Percentiles rank a stretch among this genome's conserved stretches.
Evolutionary conservation across 2,113 vertebrate genomes (phyloP).

Genomic region (Jaculus jaculus): DNA sequence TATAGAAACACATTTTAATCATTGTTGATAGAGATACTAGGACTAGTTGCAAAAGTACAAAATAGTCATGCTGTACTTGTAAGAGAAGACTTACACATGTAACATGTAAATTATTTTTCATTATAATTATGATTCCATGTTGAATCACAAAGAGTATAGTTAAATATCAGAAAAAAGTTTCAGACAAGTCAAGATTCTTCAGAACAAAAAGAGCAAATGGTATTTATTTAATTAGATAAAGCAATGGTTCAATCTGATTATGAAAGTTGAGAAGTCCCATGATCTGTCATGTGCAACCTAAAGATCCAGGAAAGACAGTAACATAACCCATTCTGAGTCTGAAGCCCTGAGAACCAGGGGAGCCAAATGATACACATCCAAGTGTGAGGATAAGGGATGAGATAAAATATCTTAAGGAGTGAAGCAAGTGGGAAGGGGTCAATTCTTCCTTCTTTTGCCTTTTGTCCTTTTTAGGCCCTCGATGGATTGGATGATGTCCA

Average conservation of each 20-base stretch:
- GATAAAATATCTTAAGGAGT: background rate
- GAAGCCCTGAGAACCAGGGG: background rate
- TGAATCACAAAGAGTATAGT: slow-evolving; percentile 26
- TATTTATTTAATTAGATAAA: background rate
- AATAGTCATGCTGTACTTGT: too few relatives aligned
- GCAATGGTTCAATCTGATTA: background rate
- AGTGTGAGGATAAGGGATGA: background rate
- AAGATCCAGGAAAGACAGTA: background rate
- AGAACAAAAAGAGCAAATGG: background rate
- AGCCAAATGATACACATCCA: background rate
- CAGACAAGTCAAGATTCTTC: background rate
- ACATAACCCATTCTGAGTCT: background rate
- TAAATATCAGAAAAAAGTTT: background rate
- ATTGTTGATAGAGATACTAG: background rate
- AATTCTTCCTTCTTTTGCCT: background rate
- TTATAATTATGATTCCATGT: slow-evolving; percentile 27
- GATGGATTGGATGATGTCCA: background rate
- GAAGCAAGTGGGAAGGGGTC: background rate
- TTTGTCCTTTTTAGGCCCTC: background rate
- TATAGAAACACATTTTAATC: background rate
- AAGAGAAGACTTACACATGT: too few relatives aligned
- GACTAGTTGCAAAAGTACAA: background rate
- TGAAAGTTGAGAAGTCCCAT: background rate
- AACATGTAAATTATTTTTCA: slow-evolving; percentile 15
- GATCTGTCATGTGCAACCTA: background rate